Evolutionary conservation across 2,888 invertebrate species (phyloP).

Genomic region (Oscheius sp.): DNA sequence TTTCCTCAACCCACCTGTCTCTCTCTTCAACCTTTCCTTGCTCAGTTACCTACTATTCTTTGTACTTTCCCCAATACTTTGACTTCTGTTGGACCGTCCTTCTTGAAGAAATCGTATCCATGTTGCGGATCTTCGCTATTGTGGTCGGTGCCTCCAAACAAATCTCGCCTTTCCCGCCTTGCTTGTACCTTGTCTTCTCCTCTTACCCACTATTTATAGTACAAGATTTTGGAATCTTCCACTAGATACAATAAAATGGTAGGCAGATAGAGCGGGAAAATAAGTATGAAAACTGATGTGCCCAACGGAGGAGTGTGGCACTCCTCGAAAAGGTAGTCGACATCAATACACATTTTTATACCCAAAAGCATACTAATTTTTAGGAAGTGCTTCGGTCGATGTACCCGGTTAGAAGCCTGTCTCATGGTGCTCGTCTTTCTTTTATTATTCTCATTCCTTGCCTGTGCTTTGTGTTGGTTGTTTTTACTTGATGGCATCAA

Average conservation of each 20-base stretch:
- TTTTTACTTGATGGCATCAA: constrained; percentile 61
- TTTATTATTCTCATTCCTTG: constrained; percentile 50
- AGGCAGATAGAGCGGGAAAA: constrained; percentile 21
- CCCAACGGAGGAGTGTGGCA: constrained; percentile 29
- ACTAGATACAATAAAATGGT: constrained; percentile 27
- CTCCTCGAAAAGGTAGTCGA: constrained; percentile 32
- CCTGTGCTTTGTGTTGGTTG: constrained; percentile 57
- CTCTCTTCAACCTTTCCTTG: not conserved
- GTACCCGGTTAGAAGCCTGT: constrained; percentile 55
- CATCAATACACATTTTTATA: not conserved
- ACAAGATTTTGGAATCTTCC: not conserved
- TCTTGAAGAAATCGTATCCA: not conserved
- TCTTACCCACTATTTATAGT: constrained; percentile 35
- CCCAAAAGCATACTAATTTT: constrained; percentile 26
- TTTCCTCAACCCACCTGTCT: constrained; percentile 5
- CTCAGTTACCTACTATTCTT: not conserved
- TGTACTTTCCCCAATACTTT: not conserved
- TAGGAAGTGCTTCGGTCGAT: constrained; percentile 56
- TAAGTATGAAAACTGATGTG: constrained; percentile 29
- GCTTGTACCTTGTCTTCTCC: constrained; percentile 15
- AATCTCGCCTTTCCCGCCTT: constrained; percentile 34
- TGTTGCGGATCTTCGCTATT: constrained; percentile 21
- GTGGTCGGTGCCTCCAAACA: constrained; percentile 23
- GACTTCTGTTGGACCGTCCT: not conserved
- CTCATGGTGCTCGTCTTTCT: constrained; percentile 51